Evolutionary conservation across 2,113 vertebrate species (phyloP).

Genomic region (Ascaphus truei): DNA sequence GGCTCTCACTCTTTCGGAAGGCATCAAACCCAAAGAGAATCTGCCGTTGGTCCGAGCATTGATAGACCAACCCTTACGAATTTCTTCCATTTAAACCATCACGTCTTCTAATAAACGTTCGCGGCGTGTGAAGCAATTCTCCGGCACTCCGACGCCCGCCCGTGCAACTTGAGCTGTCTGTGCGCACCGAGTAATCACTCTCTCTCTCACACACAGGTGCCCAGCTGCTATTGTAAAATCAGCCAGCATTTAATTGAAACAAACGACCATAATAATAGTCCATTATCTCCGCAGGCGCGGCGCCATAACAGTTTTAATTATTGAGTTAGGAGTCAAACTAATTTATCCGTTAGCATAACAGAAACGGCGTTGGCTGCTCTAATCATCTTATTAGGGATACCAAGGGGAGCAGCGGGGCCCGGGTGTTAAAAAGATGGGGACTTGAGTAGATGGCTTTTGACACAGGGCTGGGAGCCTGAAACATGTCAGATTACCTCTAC

Average conservation of each 20-base stretch:
- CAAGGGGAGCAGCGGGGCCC: slow-evolving; percentile 47
- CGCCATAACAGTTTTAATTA: slow-evolving; percentile 98
- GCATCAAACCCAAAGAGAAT: slow-evolving; percentile 33
- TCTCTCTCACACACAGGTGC: slow-evolving; percentile 88
- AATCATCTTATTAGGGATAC: slow-evolving; percentile 56
- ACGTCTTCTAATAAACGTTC: slow-evolving; percentile 67
- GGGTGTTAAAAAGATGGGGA: too few relatives aligned
- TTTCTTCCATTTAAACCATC: slow-evolving; percentile 39
- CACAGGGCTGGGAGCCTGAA: background rate
- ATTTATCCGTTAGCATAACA: slow-evolving; percentile 92
- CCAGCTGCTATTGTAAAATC: slow-evolving; percentile 98
- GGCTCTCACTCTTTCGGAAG: too few relatives aligned
- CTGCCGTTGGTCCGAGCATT: background rate
- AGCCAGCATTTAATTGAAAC: slow-evolving; percentile 99
- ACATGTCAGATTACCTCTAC: too few relatives aligned
- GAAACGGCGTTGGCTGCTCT: slow-evolving; percentile 57
- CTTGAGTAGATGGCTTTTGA: too few relatives aligned
- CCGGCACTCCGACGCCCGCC: slow-evolving; percentile 64
- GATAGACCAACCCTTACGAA: slow-evolving; percentile 39
- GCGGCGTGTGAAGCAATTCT: slow-evolving; percentile 59
- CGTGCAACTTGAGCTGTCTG: slow-evolving; percentile 85
- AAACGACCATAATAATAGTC: slow-evolving; percentile 99
- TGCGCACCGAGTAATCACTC: slow-evolving; percentile 94
- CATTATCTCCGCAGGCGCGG: slow-evolving; percentile 97
- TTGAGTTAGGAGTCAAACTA: slow-evolving; percentile 87